Evolutionary conservation across 2,888 invertebrate species (phyloP).

Genomic region (Cephus nigrinus): DNA sequence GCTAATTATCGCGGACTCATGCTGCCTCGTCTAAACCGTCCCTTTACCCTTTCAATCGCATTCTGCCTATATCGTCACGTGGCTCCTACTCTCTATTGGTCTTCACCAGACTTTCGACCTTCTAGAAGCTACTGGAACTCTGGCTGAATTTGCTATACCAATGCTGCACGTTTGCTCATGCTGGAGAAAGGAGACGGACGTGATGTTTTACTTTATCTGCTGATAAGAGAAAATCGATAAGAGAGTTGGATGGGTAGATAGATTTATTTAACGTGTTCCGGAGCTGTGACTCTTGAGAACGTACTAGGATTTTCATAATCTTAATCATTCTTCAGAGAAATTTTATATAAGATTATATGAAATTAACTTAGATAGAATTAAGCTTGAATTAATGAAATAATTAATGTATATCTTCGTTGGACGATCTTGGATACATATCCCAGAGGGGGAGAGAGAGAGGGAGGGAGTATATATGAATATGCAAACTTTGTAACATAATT

Average conservation of each 20-base stretch:
- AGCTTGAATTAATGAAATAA: not conserved
- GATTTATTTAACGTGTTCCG: not conserved
- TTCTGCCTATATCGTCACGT: not conserved
- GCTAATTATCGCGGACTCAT: conserved; percentile 40
- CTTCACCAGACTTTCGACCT: not conserved
- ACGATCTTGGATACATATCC: no score
- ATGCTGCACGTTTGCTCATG: not conserved
- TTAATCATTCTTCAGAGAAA: not conserved
- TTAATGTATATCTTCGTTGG: no score
- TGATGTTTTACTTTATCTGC: not conserved
- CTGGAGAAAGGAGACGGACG: not conserved
- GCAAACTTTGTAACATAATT: conserved; percentile 25
- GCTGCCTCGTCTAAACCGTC: not conserved
- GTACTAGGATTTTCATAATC: not conserved
- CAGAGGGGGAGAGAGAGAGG: not conserved
- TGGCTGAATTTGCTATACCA: not conserved
- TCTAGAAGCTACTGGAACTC: not conserved
- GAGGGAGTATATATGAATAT: not conserved
- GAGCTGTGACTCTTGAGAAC: not conserved
- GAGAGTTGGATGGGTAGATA: not conserved
- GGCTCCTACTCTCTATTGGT: not conserved
- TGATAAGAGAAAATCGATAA: not conserved
- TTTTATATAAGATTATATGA: not conserved
- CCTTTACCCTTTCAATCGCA: not conserved
- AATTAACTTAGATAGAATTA: not conserved